Percentiles rank a stretch among this genome's conserved stretches.
Evolutionary conservation across 2,888 invertebrate genomes (phyloP).

Genomic region (Patella depressa): DNA sequence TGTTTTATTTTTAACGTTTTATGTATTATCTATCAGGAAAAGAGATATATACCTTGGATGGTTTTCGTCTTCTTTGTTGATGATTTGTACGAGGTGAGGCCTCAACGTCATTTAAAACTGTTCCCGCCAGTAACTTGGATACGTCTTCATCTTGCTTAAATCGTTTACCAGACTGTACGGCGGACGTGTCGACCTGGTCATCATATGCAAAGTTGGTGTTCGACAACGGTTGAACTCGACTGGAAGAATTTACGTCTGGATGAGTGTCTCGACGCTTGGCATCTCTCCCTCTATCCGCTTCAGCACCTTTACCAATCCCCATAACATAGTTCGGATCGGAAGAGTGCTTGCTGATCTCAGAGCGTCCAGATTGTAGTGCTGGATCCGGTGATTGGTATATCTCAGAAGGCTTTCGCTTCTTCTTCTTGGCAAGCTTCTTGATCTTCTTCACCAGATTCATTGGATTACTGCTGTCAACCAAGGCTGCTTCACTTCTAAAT

Average conservation of each 20-base stretch:
- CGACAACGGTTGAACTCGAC: not conserved
- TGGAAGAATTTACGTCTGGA: not conserved
- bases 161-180: not conserved
- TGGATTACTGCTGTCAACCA: conserved; percentile 7
- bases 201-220: too few species aligned
- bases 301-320: not conserved
- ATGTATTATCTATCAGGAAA: too few species aligned
- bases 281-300: not conserved
- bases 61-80: too few species aligned
- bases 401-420: not conserved
- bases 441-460: conserved; percentile 25
- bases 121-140: not conserved
- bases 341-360: not conserved
- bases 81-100: too few species aligned
- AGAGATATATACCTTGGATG: too few species aligned
- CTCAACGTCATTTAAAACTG: not conserved
- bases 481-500: conserved; percentile 21
- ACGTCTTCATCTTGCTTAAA: not conserved
- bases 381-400: not conserved
- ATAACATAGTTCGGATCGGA: not conserved
- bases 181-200: not conserved
- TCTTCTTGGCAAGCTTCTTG: conserved; percentile 28
- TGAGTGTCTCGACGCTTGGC: not conserved
- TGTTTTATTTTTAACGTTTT: too few species aligned
- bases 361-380: not conserved